phyloP scores from a whole-genome alignment of 2,888 invertebrate genomes.

The Stenolophus ochropezus region DNA sequence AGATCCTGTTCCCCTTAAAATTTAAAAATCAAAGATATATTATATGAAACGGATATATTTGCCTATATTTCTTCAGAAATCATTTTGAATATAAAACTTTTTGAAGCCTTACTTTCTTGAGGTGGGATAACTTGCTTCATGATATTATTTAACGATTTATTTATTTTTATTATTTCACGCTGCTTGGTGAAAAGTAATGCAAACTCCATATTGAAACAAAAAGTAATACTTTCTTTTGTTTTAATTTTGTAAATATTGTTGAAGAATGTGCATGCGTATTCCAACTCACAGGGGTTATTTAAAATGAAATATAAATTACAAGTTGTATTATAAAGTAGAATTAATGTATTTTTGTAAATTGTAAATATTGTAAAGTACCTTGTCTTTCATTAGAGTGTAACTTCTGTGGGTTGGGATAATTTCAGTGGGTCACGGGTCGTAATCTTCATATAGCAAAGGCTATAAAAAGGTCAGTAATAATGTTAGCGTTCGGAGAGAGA shows the following conservation, averaged over 20 bases:
- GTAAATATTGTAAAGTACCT: constrained; percentile 10
- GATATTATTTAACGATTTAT: constrained; percentile 32
- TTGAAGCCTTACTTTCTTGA: constrained; percentile 24
- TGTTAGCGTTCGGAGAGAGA: constrained; percentile 49
- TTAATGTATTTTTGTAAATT: constrained; percentile 14
- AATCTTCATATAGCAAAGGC: constrained; percentile 73
- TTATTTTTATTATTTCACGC: constrained; percentile 53
- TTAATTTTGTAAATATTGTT: constrained; percentile 52
- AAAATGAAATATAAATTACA: neutral
- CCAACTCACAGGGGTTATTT: constrained; percentile 48
- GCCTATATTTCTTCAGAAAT: constrained; percentile 31
- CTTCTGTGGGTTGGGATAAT: constrained; percentile 59
- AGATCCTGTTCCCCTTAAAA: constrained; percentile 28
- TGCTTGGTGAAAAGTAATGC: constrained; percentile 64
- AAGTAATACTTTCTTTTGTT: constrained; percentile 32
- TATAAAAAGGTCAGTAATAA: constrained; percentile 71
- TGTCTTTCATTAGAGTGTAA: neutral
- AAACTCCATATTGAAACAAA: constrained; percentile 62
- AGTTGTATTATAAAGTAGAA: constrained; percentile 1
- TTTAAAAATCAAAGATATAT: constrained; percentile 7
- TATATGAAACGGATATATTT: neutral
- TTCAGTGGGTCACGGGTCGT: constrained; percentile 69
- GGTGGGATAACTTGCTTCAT: constrained; percentile 56
- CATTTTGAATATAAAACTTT: constrained; percentile 24
- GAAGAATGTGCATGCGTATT: constrained; percentile 51